Evolutionary conservation across 1,140 invertebrate genomes (phyloP), one percentile per base, ranked within the genome.

Genomic region (Platorchestia sp.): DNA sequence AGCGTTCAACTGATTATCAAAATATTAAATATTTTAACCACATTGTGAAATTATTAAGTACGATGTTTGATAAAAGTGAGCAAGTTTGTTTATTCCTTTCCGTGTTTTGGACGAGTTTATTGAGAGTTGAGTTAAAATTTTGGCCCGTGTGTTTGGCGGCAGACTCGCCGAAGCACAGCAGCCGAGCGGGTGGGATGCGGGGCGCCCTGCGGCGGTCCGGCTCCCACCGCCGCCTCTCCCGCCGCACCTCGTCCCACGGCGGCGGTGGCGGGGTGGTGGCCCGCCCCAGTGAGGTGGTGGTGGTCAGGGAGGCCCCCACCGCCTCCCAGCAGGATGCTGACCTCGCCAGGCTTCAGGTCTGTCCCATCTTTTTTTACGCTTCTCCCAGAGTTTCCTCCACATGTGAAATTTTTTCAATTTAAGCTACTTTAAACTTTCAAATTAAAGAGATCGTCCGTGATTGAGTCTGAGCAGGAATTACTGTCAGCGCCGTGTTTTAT

Each of bases 241-340:
- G 95, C 14, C 95, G 59, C 16, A 36, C 45, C n/a, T 75, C 89
- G 5, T 89, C 95, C 0, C 96, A 95, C 3, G 95, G 96, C 91
- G 96, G 96, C 89, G 99, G 99, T 91, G 98, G 99, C 0, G 98
- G 99, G 5, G 99, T 99, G 0, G 98, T 99, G 96, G 97, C 44
- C 44, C 90, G 96, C 16, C 96, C 96, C 22, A 95, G 96, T 91
- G 96, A 96, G 95, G 99, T 99, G 93, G 98, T 99, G 0, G 98
- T 99, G 6, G 99, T 99, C 0, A 98, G 99, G 96, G 97, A 98
- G 95, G 98, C 98, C 0, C 96, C 97, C 41, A 97, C 98, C 96
- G 98, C 97, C 93, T 97, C 97, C 86, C 97, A 97, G 90, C 98
- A 98, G 96, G 99, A 99, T 97, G 98, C 98, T 3, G 98, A 99